A percentile compares a stretch with the other conserved stretches of the same genome.
phyloP scores from a whole-genome alignment of 1,140 invertebrate genomes.

The Drosophila sp. region DNA sequence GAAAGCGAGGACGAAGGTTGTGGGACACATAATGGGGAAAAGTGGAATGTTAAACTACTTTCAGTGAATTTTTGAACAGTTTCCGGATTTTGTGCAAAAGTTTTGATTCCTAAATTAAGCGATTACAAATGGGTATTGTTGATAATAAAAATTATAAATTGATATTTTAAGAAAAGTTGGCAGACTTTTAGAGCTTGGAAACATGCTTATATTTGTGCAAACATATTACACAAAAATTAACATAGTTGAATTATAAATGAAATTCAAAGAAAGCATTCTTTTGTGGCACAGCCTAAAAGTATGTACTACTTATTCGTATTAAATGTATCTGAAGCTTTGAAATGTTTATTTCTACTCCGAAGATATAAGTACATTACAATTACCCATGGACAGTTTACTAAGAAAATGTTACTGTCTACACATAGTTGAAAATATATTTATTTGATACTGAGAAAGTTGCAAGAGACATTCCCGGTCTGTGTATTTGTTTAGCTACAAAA shows the following conservation, averaged over 20 bases:
- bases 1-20: not conserved
- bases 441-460: slow-evolving; percentile 18
- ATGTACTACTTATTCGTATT: slow-evolving; percentile 21
- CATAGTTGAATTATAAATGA: not conserved
- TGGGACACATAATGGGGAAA: slow-evolving; percentile 9
- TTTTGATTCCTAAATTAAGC: slow-evolving; percentile 72
- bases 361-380: too few species aligned
- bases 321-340: not conserved
- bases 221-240: not conserved
- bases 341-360: not conserved
- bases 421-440: slow-evolving; percentile 44
- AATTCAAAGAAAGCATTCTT: not conserved
- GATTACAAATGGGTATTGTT: slow-evolving; percentile 71
- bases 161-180: slow-evolving; percentile 48
- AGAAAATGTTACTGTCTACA: not conserved
- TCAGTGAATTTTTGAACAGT: slow-evolving; percentile 42
- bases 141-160: slow-evolving; percentile 66
- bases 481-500: not conserved
- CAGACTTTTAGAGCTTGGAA: not conserved
- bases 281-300: slow-evolving; percentile 29
- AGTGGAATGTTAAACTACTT: slow-evolving; percentile 74
- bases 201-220: not conserved
- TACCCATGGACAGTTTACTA: not conserved
- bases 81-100: slow-evolving; percentile 56
- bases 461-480: not conserved